phyloP scores from a whole-genome alignment of 2,797 vertebrate genomes.

The Falco biarmicus region DNA sequence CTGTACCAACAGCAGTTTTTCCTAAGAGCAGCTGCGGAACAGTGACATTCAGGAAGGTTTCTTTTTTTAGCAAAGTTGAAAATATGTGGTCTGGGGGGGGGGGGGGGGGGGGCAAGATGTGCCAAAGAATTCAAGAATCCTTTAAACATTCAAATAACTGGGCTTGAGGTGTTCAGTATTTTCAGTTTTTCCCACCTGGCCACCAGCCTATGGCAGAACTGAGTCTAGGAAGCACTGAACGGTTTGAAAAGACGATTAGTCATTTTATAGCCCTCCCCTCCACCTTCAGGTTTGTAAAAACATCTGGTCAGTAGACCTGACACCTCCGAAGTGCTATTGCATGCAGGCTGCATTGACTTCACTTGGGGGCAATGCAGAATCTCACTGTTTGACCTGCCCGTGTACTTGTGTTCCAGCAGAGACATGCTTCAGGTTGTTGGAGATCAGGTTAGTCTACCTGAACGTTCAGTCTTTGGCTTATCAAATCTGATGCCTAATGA shows the following conservation, averaged over 20 bases:
- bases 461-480: background rate
- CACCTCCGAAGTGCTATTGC: background rate
- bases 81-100: background rate
- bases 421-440: accelerated
- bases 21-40: background rate
- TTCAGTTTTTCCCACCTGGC: background rate
- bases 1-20: background rate
- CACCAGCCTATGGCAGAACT: background rate
- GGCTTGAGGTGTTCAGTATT: background rate
- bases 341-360: background rate
- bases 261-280: background rate
- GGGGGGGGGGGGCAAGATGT: accelerated
- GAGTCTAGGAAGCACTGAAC: background rate
- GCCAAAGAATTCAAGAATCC: background rate
- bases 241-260: background rate
- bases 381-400: accelerated
- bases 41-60: background rate
- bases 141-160: background rate
- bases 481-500: background rate
- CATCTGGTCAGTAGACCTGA: background rate
- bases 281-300: background rate
- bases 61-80: background rate
- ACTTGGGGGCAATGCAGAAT: background rate
- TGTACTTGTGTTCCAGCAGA: background rate
- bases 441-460: background rate